Evolutionary conservation across 2,113 vertebrate species (phyloP), one percentile per base, ranked within the genome.

Genomic region (Nothocercus julius): DNA sequence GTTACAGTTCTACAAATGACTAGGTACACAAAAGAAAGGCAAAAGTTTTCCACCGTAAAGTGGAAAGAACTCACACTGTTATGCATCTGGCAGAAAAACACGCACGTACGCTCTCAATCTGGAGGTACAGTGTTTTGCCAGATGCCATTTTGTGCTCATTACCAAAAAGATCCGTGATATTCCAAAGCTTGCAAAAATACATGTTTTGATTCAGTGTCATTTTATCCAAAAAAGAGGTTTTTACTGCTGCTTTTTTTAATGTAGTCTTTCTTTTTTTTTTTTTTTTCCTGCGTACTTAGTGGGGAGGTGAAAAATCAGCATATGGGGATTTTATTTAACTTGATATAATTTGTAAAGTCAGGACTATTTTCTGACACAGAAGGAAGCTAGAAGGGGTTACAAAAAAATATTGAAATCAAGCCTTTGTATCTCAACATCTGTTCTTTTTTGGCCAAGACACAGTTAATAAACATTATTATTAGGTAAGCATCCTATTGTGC

Each of bases 51-150:
- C 69, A 64, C 61, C 0, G 13, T 78, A 85, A 90, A 87, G 68
- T 64, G 82, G 68, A 81, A 87, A 64, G 58, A 80, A 18, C 59
- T 92, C 94, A 82, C 5, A 70, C 40, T 69, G 92, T 15, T 87
- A 86, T 88, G 90, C 96, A 97, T 93, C 96, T 97, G 97, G 91
- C 93, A 69, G 77, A 56, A 92, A 94, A 93, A 92, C 51, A 25
- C 36, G 80, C 19, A 20, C 32, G 64, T 19, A 73, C 70, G 64
- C 67, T 70, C 82, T 80, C 79, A 95, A 44, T 89, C 89, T 96
- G 87, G 73, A 93, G 95, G 54, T 66, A 44, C 9, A 27, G 44
- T 8, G n/a, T 36, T 91, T 87, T 84, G 67, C 63, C 92, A 97
- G 85, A 94, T 95, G 92, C n/a, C 51, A 5, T 53, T 92, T 74